phyloP scores from a whole-genome alignment of 2,888 invertebrate genomes.

The Eilema caniola region DNA sequence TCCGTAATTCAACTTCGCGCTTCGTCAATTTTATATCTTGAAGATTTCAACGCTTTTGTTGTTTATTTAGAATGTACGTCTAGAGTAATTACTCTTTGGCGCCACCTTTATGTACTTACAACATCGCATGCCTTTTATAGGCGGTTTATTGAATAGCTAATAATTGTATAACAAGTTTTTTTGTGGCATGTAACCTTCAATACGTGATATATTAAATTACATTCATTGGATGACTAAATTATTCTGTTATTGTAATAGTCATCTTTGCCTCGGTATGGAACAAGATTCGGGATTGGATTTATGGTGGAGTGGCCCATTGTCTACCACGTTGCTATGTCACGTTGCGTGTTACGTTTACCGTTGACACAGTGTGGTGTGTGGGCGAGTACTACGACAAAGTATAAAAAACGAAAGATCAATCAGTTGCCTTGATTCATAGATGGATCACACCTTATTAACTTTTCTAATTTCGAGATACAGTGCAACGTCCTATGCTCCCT shows the following conservation, averaged over 20 bases:
- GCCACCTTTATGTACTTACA: slow-evolving; percentile 61
- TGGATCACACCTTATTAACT: slow-evolving; percentile 45
- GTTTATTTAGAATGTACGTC: slow-evolving; percentile 61
- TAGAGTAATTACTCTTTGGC: slow-evolving; percentile 66
- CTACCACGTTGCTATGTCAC: slow-evolving; percentile 75
- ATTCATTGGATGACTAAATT: slow-evolving; percentile 65
- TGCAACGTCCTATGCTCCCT: slow-evolving; percentile 51
- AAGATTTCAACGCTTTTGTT: slow-evolving; percentile 61
- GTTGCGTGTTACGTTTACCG: slow-evolving; percentile 62
- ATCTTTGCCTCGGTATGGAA: slow-evolving; percentile 62
- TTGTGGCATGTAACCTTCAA: slow-evolving; percentile 52
- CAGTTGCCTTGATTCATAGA: slow-evolving; percentile 27
- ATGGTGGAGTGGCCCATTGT: slow-evolving; percentile 75
- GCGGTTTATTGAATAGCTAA: slow-evolving; percentile 49
- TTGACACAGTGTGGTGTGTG: slow-evolving; percentile 56
- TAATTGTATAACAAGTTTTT: slow-evolving; percentile 55
- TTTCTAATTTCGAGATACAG: slow-evolving; percentile 37
- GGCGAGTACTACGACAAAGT: slow-evolving; percentile 64
- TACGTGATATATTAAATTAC: slow-evolving; percentile 55
- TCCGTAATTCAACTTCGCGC: slow-evolving; percentile 59
- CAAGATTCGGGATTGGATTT: slow-evolving; percentile 62
- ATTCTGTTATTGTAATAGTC: slow-evolving; percentile 69
- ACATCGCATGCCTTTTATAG: slow-evolving; percentile 47
- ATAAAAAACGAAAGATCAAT: slow-evolving; percentile 34
- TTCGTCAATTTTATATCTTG: slow-evolving; percentile 63